Conservation (phyloP, 2,888 invertebrate species). For the Exephanes ischioxanthus region DNA sequence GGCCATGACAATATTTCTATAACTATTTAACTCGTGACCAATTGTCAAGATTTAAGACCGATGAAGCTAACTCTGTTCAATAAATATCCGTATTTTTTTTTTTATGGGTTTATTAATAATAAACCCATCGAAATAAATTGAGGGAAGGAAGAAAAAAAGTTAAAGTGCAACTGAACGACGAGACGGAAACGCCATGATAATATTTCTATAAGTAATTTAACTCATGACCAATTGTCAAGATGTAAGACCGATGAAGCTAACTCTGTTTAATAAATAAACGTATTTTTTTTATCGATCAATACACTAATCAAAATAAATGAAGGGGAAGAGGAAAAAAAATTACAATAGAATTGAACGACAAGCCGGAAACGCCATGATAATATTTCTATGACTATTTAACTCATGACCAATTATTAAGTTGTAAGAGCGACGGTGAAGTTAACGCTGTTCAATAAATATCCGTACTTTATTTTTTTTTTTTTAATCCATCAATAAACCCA, state of each 20-base stretch:
- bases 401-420: too few relatives aligned
- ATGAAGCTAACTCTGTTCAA: not conserved
- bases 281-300: not conserved
- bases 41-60: too few relatives aligned
- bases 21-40: not conserved
- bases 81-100: not conserved
- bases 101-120: too few relatives aligned
- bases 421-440: not conserved
- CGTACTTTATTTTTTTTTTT: not conserved
- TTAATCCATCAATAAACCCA: not conserved
- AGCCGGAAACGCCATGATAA: slow-evolving; percentile 22
- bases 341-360: slow-evolving; percentile 41
- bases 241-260: not conserved
- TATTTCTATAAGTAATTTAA: not conserved
- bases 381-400: not conserved
- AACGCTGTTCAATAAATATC: not conserved
- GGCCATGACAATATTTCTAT: slow-evolving; percentile 12
- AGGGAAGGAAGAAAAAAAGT: slow-evolving; percentile 45
- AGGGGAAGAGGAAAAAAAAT: slow-evolving; percentile 48
- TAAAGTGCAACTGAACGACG: slow-evolving; percentile 39
- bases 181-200: not conserved
- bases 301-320: not conserved
- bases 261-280: not conserved
- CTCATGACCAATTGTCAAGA: too few relatives aligned
- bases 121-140: not conserved